phyloP scores from a whole-genome alignment of 2,113 vertebrate species.

The Piaya cayana region DNA sequence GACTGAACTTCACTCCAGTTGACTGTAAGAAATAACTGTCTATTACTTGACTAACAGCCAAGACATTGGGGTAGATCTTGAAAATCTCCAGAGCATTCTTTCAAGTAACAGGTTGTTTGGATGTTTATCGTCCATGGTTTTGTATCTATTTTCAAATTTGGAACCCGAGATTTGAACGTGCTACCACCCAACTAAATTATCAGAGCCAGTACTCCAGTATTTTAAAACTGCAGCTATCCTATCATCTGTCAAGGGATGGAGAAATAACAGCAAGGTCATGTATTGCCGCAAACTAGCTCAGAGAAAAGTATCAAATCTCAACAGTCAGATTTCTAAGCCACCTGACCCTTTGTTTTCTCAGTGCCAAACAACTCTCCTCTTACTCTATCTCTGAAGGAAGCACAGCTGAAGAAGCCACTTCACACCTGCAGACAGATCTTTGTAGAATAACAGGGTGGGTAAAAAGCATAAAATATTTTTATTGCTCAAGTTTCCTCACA shows the following conservation, averaged over 20 bases:
- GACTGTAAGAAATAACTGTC: not conserved
- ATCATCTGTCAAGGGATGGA: not conserved
- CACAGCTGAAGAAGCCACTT: slow-evolving; percentile 27
- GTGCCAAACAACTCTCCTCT: not conserved
- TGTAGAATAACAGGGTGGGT: slow-evolving; percentile 37
- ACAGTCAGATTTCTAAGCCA: not conserved
- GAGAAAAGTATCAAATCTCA: not conserved
- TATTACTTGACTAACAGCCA: not conserved
- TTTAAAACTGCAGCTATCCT: not conserved
- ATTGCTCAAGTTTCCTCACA: slow-evolving; percentile 54
- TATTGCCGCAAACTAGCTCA: not conserved
- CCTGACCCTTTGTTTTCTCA: not conserved
- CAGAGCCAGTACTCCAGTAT: not conserved
- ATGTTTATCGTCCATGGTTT: not conserved
- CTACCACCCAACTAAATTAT: not conserved
- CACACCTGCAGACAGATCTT: slow-evolving; percentile 63
- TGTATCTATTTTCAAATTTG: not conserved
- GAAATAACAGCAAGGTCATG: not conserved
- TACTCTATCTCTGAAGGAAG: not conserved
- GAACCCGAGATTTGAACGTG: not conserved
- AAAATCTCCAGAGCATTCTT: not conserved
- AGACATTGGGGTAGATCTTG: not conserved
- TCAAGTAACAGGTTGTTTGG: not conserved
- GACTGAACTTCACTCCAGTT: not conserved
- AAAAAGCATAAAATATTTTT: slow-evolving; percentile 64